phyloP scores from a whole-genome alignment of 2,797 vertebrate species.

The Arremon aurantiirostris region DNA sequence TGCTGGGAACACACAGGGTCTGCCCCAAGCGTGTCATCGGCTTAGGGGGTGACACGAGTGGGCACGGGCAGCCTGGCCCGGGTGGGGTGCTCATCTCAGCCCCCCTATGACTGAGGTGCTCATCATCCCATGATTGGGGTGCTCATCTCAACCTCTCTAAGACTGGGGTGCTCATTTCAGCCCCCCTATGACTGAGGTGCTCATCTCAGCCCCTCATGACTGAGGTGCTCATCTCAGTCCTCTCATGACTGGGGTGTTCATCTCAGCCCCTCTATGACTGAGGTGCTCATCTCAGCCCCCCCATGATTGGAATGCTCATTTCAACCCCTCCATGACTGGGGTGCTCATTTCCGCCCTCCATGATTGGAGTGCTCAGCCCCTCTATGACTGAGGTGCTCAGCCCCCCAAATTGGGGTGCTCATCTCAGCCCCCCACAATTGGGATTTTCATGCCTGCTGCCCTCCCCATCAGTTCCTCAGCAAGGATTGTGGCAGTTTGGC shows the following conservation, averaged over 20 bases:
- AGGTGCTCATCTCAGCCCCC: background rate
- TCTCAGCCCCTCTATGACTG: rapidly evolving
- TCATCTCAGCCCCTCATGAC: background rate
- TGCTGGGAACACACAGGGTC: background rate
- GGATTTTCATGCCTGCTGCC: background rate
- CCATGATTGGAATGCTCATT: background rate
- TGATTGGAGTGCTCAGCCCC: rapidly evolving
- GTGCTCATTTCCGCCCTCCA: background rate
- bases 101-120: too few species aligned
- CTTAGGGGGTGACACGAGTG: background rate
- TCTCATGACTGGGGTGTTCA: rapidly evolving
- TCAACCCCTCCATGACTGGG: rapidly evolving
- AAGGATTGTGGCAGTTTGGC: background rate
- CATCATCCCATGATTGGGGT: too few species aligned
- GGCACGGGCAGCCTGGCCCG: rapidly evolving
- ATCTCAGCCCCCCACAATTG: rapidly evolving
- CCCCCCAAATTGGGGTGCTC: rapidly evolving
- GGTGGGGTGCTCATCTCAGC: background rate
- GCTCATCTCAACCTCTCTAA: too few species aligned
- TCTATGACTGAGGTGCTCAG: rapidly evolving
- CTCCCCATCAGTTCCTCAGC: rapidly evolving
- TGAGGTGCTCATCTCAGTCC: background rate
- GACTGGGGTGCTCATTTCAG: background rate
- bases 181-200: rapidly evolving
- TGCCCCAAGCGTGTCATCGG: rapidly evolving